phyloP scores from a whole-genome alignment of 2,113 vertebrate species.

The Brachyhypopomus occidentalis region DNA sequence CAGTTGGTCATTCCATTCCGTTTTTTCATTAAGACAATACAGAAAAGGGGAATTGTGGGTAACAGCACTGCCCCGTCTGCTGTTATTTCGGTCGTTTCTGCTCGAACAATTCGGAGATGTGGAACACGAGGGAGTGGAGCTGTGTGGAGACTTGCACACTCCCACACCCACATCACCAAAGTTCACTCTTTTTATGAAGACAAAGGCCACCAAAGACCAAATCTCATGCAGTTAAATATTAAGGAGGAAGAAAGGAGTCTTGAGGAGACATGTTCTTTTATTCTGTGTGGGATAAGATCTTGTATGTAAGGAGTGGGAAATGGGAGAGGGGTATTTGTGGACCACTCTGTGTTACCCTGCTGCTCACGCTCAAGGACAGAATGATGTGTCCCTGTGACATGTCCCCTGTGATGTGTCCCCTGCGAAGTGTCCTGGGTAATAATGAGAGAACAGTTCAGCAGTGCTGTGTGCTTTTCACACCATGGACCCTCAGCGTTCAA shows the following conservation, averaged over 20 bases:
- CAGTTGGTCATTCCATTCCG: neutral
- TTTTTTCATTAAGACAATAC: neutral
- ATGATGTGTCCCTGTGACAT: constrained; percentile 4
- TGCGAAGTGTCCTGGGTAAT: no score
- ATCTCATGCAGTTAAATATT: neutral
- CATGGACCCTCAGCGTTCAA: neutral
- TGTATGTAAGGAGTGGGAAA: neutral
- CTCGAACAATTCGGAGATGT: neutral
- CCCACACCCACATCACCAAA: neutral
- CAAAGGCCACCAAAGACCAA: neutral
- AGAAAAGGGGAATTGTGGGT: neutral
- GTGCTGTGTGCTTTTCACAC: neutral
- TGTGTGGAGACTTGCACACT: neutral
- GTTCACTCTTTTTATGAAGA: neutral
- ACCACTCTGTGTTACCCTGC: neutral
- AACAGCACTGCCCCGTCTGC: neutral
- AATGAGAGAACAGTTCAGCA: no score
- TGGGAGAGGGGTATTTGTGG: neutral
- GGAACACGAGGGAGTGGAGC: neutral
- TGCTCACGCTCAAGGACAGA: neutral
- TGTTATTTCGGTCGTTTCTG: neutral
- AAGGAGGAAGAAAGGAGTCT: neutral
- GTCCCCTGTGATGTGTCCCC: constrained; percentile 22
- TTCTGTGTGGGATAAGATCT: neutral
- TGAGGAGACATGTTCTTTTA: neutral